Conservation (phyloP, 2,113 vertebrate species). For the Indicator indicator region DNA sequence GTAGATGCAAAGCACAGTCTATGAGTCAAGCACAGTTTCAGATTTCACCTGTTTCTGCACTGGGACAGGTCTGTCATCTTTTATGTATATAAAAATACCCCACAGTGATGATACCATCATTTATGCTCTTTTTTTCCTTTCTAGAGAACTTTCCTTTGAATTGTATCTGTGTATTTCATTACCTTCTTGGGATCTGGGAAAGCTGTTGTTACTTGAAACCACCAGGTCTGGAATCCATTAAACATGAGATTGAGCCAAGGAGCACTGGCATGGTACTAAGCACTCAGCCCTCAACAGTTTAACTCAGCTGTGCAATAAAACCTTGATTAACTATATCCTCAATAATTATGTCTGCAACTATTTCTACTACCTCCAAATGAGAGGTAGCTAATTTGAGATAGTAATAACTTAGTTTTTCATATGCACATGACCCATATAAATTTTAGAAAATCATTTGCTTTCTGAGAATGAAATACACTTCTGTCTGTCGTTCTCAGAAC, state of each 20-base stretch:
- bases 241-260: not conserved
- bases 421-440: not conserved
- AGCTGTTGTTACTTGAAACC: constrained; percentile 68
- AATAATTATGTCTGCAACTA: not conserved
- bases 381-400: not conserved
- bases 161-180: constrained; percentile 64
- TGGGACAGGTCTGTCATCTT: constrained; percentile 8
- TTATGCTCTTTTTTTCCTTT: constrained; percentile 49
- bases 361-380: not conserved
- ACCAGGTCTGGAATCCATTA: constrained; percentile 71
- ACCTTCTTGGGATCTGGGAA: constrained; percentile 59
- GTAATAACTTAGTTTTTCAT: not conserved
- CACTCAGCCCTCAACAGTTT: constrained; percentile 10
- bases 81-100: constrained; percentile 56
- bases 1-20: not conserved
- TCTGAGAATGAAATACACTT: constrained; percentile 37
- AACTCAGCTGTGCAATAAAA: constrained; percentile 26
- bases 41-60: constrained; percentile 68
- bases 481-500: not conserved
- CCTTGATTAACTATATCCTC: not conserved
- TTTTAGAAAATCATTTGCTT: not conserved
- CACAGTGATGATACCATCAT: constrained; percentile 37
- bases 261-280: constrained; percentile 34
- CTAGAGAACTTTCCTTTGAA: constrained; percentile 64
- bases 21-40: not conserved